Evolutionary conservation across 2,113 vertebrate species (phyloP), one percentile per base, ranked within the genome.

Genomic region (Tragelaphus strepsiceros): DNA sequence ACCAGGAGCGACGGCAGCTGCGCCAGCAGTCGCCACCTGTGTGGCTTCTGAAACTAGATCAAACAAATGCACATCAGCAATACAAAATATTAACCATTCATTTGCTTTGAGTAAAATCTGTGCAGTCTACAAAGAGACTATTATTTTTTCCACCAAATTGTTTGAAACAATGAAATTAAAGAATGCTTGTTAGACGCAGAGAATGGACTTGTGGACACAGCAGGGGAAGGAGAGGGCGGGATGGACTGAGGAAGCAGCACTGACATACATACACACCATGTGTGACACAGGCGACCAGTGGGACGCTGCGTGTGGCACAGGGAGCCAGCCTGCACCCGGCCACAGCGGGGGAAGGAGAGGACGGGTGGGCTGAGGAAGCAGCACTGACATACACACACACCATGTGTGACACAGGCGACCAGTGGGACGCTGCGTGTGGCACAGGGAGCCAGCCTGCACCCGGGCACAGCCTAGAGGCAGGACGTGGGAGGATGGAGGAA

Each of bases 21-120:
- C n/a, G 46, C 74, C 77, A 98, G 74, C 86, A 94, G 87, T 95
- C 62, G 97, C 49, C 26, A 81, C 83, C 94, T 98, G 98, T 21
- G 97, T 95, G 90, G 94, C 83, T 98, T 99, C 98, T 99, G 95
- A 98, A 98, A 98, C n/a, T 90, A 97, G 97, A 98, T 93, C 82
- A 84, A 82, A 26, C n/a, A 93, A 81, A 94, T 61, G 98, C 30
- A 88, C 61, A 86, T 88, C n/a, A 97, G n/a, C 62, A 90, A 95
- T 35, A 94, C 22, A 97, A 39, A 94, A 61, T 61, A 84, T 61
- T 93, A 81, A 82, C 54, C 46, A 96, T 67, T 61, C 71, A 53
- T 16, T 92, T 95, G 85, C 84, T 90, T 64, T 81, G 56, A 74
- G 83, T 90, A 95, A 97, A 77, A 95, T 67, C 24, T 71, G 28